Base-by-base conservation (phyloP, 2,888 invertebrate genomes). In the Omphaloscelis lunosa region DNA sequence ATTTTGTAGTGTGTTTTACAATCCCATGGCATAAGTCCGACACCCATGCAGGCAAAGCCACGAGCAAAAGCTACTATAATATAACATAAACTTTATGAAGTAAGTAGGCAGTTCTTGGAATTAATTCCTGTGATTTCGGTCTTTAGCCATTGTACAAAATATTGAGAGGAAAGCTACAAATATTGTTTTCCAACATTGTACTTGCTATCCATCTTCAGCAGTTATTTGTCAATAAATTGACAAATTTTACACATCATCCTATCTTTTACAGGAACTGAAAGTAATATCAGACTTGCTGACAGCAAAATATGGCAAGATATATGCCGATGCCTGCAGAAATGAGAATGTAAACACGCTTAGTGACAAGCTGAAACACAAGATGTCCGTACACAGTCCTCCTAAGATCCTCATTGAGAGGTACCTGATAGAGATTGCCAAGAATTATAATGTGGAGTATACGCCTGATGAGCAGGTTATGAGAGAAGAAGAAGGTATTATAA, bases 371-470 rank as follows among this genome's bases (percentile, higher is more conserved):
- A 98, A 98, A 94, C 99, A 99, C 91, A 99, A 99, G 96, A 97
- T 99, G 95, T 98, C 98, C 41, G 98, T 99, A 15, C 99, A 99
- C 89, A 99, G 99, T 53, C 99, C 99, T 6, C 99, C 99, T 0
- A 99, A 99, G 93, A 96, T 99, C 74, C 97, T 99, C 29, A 98
- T 99, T 12, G 99, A 99, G 93, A 98, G 98, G 92, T 99, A 97
- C 90, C 96, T 99, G 88, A 98, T 99, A 90, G 99, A 99, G 96
- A 99, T 99, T 89, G 99, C 99, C 1, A 99, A 98, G 94, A 99
- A 98, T 90, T 99, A 99, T 93, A 98, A 99, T 94, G 98, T 99
- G 69, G 98, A 98, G 69, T 99, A 99, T 94, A 98, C 98, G 85
- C 99, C 99, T 0, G 99, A 99, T 97, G 98, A 99, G 85, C 98